Evolutionary conservation across 2,113 vertebrate genomes (phyloP).

Genomic region (Semnornis frantzii): DNA sequence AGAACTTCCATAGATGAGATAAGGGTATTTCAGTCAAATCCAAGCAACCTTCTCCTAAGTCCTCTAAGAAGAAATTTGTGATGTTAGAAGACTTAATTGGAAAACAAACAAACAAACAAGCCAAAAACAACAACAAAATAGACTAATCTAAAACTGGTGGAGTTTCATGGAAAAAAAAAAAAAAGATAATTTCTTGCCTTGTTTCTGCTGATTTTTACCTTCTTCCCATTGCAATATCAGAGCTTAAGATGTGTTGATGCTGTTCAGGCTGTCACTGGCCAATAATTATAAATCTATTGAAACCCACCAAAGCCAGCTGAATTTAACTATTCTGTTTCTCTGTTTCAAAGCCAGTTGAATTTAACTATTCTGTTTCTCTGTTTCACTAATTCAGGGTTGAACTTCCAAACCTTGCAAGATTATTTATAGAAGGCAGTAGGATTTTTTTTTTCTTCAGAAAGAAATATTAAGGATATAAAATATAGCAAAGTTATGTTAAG

Average conservation of each 20-base stretch:
- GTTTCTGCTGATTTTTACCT: not conserved
- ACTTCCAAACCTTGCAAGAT: not conserved
- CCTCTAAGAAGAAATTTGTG: not conserved
- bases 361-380: not conserved
- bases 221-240: not conserved
- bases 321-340: constrained; percentile 11
- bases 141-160: not conserved
- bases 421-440: not conserved
- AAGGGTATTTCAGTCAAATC: not conserved
- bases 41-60: not conserved
- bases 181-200: not conserved
- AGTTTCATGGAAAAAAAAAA: not conserved
- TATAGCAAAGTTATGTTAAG: not conserved
- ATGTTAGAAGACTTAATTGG: not conserved
- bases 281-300: constrained; percentile 6
- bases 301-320: not conserved
- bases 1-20: not conserved
- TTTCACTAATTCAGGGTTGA: not conserved
- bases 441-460: not conserved
- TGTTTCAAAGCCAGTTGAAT: not conserved
- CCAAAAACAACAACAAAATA: not conserved
- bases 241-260: not conserved
- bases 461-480: not conserved
- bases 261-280: not conserved
- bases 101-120: not conserved